Evolutionary conservation across 2,888 invertebrate genomes (phyloP).

Genomic region (Temnothorax ravouxi): DNA sequence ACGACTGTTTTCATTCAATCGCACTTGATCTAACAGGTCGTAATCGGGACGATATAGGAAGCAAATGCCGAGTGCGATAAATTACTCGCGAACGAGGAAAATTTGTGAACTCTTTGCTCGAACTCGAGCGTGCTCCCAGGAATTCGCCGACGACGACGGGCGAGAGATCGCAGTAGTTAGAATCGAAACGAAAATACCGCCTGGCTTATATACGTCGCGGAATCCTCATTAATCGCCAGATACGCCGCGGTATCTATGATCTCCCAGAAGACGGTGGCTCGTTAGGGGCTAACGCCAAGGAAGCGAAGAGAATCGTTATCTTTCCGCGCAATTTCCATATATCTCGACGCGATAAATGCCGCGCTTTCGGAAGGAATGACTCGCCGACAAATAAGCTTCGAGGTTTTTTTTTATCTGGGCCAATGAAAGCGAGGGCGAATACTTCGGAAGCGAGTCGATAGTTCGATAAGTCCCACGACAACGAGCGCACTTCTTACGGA

Average conservation of each 20-base stretch:
- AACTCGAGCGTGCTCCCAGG: neutral
- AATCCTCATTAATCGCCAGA: constrained; percentile 50
- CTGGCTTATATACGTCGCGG: constrained; percentile 52
- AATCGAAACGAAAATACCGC: constrained; percentile 39
- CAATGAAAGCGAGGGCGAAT: constrained; percentile 72
- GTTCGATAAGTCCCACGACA: constrained; percentile 77
- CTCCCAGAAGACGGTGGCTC: constrained; percentile 43
- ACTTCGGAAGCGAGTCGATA: constrained; percentile 78
- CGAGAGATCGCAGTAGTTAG: neutral
- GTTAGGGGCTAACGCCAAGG: constrained; percentile 18
- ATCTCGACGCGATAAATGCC: constrained; percentile 67
- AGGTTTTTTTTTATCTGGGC: constrained; percentile 68
- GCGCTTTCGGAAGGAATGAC: constrained; percentile 58
- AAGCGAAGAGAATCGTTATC: constrained; percentile 56
- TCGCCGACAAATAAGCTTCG: constrained; percentile 65
- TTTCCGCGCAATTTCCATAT: constrained; percentile 72
- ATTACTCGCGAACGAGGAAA: constrained; percentile 27
- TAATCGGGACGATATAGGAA: neutral
- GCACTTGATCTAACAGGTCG: constrained; percentile 34
- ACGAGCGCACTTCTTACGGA: constrained; percentile 74
- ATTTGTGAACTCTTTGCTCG: constrained; percentile 14
- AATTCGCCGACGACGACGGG: neutral
- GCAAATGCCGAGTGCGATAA: constrained; percentile 17
- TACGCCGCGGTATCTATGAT: constrained; percentile 50
- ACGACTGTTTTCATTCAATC: constrained; percentile 49